A percentile compares a stretch with the other conserved stretches of the same genome.
Evolutionary conservation across 2,888 invertebrate genomes (phyloP).

Genomic region (Drosophila kanekoi): DNA sequence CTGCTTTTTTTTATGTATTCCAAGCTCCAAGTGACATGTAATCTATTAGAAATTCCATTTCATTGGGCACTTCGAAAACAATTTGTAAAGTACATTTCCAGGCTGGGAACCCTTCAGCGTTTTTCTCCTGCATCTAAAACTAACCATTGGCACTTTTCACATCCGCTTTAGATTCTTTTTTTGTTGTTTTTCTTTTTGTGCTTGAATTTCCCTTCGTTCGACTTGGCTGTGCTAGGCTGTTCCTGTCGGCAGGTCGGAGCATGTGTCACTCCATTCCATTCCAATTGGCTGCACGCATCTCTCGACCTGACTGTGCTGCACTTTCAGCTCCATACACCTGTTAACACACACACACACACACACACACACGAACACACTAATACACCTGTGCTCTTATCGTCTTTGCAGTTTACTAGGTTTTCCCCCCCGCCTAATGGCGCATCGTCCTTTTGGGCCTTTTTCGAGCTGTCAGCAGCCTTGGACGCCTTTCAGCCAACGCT

Average conservation of each 20-base stretch:
- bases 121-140: slow-evolving; percentile 7
- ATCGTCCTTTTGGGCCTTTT: slow-evolving; percentile 25
- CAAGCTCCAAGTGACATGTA: background rate
- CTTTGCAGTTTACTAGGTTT: slow-evolving; percentile 43
- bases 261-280: slow-evolving; percentile 68
- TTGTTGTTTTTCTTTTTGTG: too few species aligned
- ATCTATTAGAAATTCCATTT: slow-evolving; percentile 8
- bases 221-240: slow-evolving; percentile 11
- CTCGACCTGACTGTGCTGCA: slow-evolving; percentile 36
- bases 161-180: slow-evolving; percentile 9
- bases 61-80: slow-evolving; percentile 1
- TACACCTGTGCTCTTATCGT: slow-evolving; percentile 26
- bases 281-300: slow-evolving; percentile 51
- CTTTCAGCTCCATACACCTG: slow-evolving; percentile 39
- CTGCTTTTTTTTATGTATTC: too few species aligned
- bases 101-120: background rate
- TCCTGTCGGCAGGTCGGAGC: slow-evolving; percentile 38
- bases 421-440: slow-evolving; percentile 19
- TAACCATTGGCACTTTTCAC: slow-evolving; percentile 17
- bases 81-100: background rate
- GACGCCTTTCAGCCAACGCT: slow-evolving; percentile 21
- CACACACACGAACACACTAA: background rate
- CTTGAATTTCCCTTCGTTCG: background rate
- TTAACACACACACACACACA: slow-evolving; percentile 32
- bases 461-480: slow-evolving; percentile 35